Percentiles rank a stretch among this genome's conserved stretches.
These are phyloP conservation scores for Sinonovacula constricta DNA, from an alignment of 1,140 invertebrate genomes.

Conservation along the genomic window DNA sequence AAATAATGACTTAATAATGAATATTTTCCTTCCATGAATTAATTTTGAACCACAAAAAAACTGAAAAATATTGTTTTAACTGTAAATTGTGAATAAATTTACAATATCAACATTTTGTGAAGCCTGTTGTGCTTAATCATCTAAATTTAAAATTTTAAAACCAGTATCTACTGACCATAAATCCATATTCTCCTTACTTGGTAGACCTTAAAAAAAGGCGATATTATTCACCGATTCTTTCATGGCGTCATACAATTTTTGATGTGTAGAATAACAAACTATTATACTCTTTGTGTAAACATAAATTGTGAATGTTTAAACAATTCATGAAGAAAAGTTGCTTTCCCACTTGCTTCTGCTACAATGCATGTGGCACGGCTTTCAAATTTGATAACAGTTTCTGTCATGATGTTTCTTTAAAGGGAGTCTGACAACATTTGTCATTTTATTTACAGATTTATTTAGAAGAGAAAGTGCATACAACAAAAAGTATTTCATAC, in stretches of 20 bases:
- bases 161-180: conserved; percentile 26
- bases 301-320: conserved; percentile 11
- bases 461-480: neutral
- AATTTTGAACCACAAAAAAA: conserved; percentile 41
- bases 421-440: neutral
- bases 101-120: no score
- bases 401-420: neutral
- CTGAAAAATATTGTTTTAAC: conserved; percentile 24
- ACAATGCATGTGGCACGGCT: conserved; percentile 32
- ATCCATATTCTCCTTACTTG: conserved; percentile 40
- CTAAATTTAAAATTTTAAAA: conserved; percentile 42
- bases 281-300: conserved; percentile 26
- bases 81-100: conserved; percentile 42
- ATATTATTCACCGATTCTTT: neutral
- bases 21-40: no score
- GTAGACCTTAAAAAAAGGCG: conserved; percentile 32
- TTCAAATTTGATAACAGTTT: conserved; percentile 28
- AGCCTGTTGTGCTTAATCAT: no score
- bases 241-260: conserved; percentile 28
- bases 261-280: conserved; percentile 22
- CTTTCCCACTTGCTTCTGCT: conserved; percentile 29
- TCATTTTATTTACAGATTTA: neutral
- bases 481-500: neutral
- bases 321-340: conserved; percentile 16
- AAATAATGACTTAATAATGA: conserved; percentile 42